Base-by-base conservation (phyloP, 2,888 invertebrate species). In the Stegana nigrithorax region DNA sequence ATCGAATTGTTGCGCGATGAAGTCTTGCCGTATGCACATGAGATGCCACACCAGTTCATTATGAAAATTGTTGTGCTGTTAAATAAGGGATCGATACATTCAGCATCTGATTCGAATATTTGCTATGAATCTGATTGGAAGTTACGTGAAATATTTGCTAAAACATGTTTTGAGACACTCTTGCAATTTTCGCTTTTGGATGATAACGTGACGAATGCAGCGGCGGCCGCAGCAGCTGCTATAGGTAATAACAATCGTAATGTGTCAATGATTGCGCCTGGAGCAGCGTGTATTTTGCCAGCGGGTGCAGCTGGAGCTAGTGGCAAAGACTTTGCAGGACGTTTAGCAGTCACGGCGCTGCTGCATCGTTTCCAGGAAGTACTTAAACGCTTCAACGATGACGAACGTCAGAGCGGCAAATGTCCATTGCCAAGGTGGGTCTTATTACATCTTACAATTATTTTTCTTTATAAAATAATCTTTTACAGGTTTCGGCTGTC, bases 121-220 rank as follows among this genome's bases (percentile, higher is more conserved):
- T 87, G 88, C 78, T 92, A 91, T 70, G 95, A 94, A 80, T 90
- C 91, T 64, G 93, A 93, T 79, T 87, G 91, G 67, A 92, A 94
- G 65, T 88, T 97, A 69, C 87, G 97, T 17, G 97, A 98, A 86
- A 97, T 97, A 83, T 97, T 98, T 86, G 97, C 98, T 47, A 93
- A 97, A 81, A 93, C 94, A 0, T 98, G 98, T 83, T 98, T 98
- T 82, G 97, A 98, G 86, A 97, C 97, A 0, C 87, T 98, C 23
- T 88, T 98, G 50, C 96, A 97, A 85, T 97, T 97, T 87, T 97
- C 97, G 0, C 89, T 93, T 81, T 87, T 94, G 4, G 93, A 94
- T 73, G 93, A 93, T 66, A 71, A 78, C 42, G 65, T 63, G 17
- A 60, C 67, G n/a, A n/a, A n/a, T n/a, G n/a, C n/a, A n/a, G n/a